Evolutionary conservation across 2,113 vertebrate genomes (phyloP).

Genomic region (Cairina moschata): DNA sequence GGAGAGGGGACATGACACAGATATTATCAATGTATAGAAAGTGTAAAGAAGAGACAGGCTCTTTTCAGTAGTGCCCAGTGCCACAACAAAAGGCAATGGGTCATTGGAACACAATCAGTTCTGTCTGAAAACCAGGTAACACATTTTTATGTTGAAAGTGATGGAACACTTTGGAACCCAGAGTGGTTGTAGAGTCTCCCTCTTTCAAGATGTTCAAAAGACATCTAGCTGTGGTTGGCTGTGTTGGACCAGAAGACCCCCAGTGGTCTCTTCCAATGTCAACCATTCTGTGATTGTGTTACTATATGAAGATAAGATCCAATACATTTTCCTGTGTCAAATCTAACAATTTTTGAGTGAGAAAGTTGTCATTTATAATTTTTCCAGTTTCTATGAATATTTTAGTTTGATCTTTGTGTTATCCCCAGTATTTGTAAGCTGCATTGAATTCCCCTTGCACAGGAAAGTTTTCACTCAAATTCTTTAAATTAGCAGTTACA

Average conservation of each 20-base stretch:
- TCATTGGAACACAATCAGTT: neutral
- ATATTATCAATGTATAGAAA: neutral
- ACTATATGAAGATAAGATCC: neutral
- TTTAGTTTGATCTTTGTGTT: neutral
- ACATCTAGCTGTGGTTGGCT: fast-evolving
- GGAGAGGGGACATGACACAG: too few relatives aligned
- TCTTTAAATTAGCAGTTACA: neutral
- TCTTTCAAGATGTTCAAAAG: neutral
- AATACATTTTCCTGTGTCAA: neutral
- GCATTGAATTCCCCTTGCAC: neutral
- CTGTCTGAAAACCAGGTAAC: neutral
- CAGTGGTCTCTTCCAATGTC: neutral
- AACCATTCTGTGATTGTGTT: neutral
- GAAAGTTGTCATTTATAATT: neutral
- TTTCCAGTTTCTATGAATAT: neutral
- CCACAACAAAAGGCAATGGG: neutral
- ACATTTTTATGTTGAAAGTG: neutral
- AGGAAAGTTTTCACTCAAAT: neutral
- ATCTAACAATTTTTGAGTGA: neutral
- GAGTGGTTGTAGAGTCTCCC: neutral
- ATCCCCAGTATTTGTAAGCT: neutral
- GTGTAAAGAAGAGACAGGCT: neutral
- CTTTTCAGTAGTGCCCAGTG: neutral
- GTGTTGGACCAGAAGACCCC: neutral
- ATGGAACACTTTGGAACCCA: fast-evolving